These are phyloP conservation scores for Clarias pachynema DNA, from an alignment of 2,797 vertebrate genomes.

Conservation along the genomic window DNA sequence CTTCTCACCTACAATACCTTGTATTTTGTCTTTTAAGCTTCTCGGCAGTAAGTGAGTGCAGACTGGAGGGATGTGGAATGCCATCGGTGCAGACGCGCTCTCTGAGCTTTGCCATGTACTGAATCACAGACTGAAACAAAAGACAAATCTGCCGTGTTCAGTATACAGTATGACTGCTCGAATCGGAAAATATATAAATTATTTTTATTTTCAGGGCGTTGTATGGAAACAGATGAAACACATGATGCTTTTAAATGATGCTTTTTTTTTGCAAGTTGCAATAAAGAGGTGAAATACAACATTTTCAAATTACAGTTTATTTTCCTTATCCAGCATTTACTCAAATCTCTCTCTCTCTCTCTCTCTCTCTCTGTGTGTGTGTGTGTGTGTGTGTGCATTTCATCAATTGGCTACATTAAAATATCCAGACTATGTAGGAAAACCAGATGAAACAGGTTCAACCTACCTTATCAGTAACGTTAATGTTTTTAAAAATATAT, in stretches of 20 bases:
- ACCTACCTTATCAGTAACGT: neutral
- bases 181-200: no score
- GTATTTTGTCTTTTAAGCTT: conserved; percentile 9
- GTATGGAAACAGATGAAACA: neutral
- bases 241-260: neutral
- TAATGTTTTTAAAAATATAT: neutral
- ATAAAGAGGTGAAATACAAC: neutral
- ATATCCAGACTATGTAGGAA: neutral
- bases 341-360: neutral
- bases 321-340: neutral
- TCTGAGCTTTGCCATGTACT: neutral
- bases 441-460: neutral
- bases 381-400: neutral
- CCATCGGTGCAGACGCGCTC: neutral
- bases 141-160: neutral
- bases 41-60: neutral
- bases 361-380: neutral
- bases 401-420: neutral
- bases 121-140: neutral
- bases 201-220: neutral
- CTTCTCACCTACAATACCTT: conserved; percentile 64
- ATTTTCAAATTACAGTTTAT: neutral
- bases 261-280: no score
- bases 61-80: conserved; percentile 11
- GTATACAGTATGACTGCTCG: neutral